Evolutionary conservation across 1,140 invertebrate species (phyloP).

Genomic region (Brachionus calyciflorus): DNA sequence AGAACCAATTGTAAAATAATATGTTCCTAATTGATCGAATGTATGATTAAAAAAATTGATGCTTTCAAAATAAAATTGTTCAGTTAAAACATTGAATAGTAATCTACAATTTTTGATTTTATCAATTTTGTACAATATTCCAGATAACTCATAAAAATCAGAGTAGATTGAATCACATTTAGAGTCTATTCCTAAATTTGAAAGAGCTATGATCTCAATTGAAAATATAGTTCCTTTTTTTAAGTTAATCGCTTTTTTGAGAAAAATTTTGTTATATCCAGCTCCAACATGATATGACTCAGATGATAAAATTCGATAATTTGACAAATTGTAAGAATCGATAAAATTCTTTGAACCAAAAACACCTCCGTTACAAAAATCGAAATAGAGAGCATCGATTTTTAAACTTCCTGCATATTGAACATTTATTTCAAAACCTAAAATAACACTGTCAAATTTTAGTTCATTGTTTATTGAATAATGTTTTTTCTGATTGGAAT

Average conservation of each 20-base stretch:
- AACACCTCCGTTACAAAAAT: too few relatives aligned
- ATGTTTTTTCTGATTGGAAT: too few relatives aligned
- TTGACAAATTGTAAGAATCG: background rate
- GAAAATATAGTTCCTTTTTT: background rate
- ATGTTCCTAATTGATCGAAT: too few relatives aligned
- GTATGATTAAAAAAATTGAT: too few relatives aligned
- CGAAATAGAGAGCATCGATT: too few relatives aligned
- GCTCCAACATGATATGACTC: background rate
- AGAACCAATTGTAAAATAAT: too few relatives aligned
- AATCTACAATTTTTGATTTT: background rate
- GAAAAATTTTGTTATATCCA: background rate
- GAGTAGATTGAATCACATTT: too few relatives aligned
- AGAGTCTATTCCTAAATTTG: background rate
- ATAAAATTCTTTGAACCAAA: background rate
- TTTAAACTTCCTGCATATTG: background rate
- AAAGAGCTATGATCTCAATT: too few relatives aligned
- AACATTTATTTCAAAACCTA: background rate
- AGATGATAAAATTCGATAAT: background rate
- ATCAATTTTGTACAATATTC: background rate
- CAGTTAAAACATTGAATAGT: too few relatives aligned
- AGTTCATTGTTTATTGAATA: background rate
- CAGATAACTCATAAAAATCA: background rate
- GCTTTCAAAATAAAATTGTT: too few relatives aligned
- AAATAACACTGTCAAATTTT: background rate
- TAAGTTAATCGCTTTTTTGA: background rate